Evolutionary conservation across 2,113 vertebrate genomes (phyloP).

Genomic region (Phocoena sinus): DNA sequence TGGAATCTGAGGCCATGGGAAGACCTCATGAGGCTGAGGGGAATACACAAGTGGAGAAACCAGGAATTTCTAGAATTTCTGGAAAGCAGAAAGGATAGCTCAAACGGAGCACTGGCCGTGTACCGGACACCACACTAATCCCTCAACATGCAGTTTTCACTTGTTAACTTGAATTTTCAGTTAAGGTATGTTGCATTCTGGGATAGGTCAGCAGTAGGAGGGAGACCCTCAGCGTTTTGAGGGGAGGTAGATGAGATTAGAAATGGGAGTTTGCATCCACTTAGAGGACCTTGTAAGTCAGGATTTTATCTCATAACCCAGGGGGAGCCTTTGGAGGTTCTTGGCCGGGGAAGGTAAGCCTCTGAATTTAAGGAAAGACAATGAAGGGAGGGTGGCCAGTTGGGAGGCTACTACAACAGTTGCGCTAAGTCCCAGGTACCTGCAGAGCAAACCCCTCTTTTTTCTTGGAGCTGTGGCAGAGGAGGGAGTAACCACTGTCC

Average conservation of each 20-base stretch:
- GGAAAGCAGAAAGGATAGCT: background rate
- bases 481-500: background rate
- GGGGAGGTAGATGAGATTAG: background rate
- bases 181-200: background rate
- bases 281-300: background rate
- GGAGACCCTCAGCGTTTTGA: background rate
- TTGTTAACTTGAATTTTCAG: background rate
- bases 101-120: fast-evolving
- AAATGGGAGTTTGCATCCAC: background rate
- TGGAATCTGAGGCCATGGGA: background rate
- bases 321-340: background rate
- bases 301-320: background rate
- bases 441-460: background rate
- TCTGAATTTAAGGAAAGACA: background rate
- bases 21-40: background rate
- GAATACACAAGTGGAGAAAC: background rate
- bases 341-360: background rate
- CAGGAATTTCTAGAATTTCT: background rate
- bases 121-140: too few relatives aligned
- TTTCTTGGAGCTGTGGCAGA: background rate
- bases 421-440: background rate
- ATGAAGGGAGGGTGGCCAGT: background rate
- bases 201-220: background rate
- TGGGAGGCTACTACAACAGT: background rate
- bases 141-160: background rate